Percentiles rank a stretch among this genome's conserved stretches.
Conservation (phyloP, 2,113 vertebrate species). For the Thymallus thymallus region DNA sequence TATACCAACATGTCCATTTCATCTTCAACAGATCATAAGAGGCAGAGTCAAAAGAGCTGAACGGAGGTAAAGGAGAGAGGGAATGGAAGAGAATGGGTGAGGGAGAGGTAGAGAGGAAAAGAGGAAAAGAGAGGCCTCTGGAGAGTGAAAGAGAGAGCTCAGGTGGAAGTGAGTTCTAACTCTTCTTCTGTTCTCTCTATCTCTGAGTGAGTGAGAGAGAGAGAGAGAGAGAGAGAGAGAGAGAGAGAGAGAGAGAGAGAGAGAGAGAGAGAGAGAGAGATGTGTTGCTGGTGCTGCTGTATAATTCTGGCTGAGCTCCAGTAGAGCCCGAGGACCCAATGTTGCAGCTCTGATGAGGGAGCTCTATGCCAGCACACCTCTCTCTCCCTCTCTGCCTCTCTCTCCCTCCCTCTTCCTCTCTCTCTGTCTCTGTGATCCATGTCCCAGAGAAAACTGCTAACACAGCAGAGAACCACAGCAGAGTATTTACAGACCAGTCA, state of each 20-base stretch:
- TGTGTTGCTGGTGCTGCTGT: constrained; percentile 36
- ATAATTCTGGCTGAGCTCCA: constrained; percentile 47
- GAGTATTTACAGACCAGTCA: background rate
- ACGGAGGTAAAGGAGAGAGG: background rate
- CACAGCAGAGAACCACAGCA: background rate
- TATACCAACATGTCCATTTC: constrained; percentile 46
- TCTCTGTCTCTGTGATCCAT: background rate
- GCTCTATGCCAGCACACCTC: constrained; percentile 26
- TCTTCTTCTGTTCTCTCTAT: too few species aligned
- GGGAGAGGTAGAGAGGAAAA: too few species aligned
- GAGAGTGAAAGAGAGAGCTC: constrained; percentile 1
- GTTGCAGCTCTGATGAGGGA: constrained; percentile 46
- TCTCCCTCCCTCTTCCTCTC: background rate
- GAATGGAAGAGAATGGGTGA: too few species aligned
- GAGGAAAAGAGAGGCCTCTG: background rate
- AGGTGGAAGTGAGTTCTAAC: too few species aligned
- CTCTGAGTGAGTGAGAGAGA: background rate
- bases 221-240: background rate
- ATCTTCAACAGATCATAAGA: constrained; percentile 27
- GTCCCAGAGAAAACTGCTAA: background rate
- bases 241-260: background rate
- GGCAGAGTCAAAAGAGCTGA: background rate
- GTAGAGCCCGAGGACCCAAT: constrained; percentile 38
- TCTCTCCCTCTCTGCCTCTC: background rate
- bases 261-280: background rate